Percentiles rank a stretch among this genome's conserved stretches.
Evolutionary conservation across 2,888 invertebrate genomes (phyloP).

Genomic region (Archips xylosteana): DNA sequence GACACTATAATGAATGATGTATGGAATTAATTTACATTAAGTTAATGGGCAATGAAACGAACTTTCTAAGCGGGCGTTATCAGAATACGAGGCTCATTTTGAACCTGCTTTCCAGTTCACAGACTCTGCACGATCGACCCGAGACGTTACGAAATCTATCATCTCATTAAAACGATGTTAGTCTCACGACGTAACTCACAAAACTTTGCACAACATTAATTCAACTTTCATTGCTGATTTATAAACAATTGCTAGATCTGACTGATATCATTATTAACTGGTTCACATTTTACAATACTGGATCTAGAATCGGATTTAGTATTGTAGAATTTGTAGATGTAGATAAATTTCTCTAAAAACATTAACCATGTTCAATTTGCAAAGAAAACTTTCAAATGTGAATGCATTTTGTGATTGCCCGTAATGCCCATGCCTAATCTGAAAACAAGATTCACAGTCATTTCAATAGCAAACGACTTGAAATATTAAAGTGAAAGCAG

Average conservation of each 20-base stretch:
- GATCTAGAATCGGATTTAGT: neutral
- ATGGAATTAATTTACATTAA: slow-evolving; percentile 66
- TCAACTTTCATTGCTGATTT: slow-evolving; percentile 25
- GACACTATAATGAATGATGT: slow-evolving; percentile 54
- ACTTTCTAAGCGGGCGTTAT: slow-evolving; percentile 70
- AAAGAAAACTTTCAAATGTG: slow-evolving; percentile 41
- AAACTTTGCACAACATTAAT: slow-evolving; percentile 28
- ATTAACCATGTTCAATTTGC: slow-evolving; percentile 21
- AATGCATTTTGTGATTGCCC: slow-evolving; percentile 35
- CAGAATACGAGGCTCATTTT: slow-evolving; percentile 49
- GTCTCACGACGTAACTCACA: slow-evolving; percentile 34
- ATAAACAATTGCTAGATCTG: slow-evolving; percentile 32
- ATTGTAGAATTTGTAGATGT: too few species aligned
- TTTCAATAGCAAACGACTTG: slow-evolving; percentile 34
- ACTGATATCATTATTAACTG: slow-evolving; percentile 29
- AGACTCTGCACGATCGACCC: slow-evolving; percentile 44
- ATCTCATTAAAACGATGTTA: slow-evolving; percentile 41
- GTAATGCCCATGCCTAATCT: slow-evolving; percentile 36
- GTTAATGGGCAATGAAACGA: slow-evolving; percentile 66
- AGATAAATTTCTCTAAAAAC: neutral
- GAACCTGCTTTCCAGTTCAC: slow-evolving; percentile 58
- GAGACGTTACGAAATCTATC: slow-evolving; percentile 41
- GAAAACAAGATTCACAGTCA: slow-evolving; percentile 34
- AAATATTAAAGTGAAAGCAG: slow-evolving; percentile 44
- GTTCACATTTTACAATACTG: slow-evolving; percentile 23